Base-by-base conservation (phyloP, 2,113 vertebrate genomes). In the Microcebus tavaratra region DNA sequence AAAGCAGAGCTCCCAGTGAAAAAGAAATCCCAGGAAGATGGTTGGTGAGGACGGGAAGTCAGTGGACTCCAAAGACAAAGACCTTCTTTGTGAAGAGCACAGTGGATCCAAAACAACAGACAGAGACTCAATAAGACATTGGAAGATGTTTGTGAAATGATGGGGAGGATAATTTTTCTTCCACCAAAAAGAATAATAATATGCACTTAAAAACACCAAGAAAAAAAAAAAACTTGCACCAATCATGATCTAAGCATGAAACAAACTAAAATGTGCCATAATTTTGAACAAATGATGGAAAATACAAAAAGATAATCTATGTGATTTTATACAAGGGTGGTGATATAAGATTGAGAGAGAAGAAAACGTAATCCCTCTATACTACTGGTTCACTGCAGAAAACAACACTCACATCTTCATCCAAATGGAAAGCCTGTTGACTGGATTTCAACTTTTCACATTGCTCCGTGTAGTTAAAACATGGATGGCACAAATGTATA, bases 371-470 rank as follows among this genome's bases (percentile, higher is more conserved):
- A 31, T 21, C 59, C 25, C n/a, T 73, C 72, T 53, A 0, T 27
- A 45, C 29, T 15, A 34, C 78, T 36, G 25, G 48, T 15, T 84
- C 84, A 27, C 25, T 20, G 36, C 45, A 10, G 84, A 36, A 81
- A 73, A 81, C n/a, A 61, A 57, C 34, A 86, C 34, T 75, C 29
- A 50, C 23, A 18, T n/a, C 23, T 45, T 68, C 25, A 50, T 68
- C 83, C 73, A 80, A 88, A 75, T 27, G 42, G 34, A 53, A 76
- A 95, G 65, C 23, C 90, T 61, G n/a, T 67, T 88, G 82, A 87
- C 48, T 55, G 65, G 78, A 80, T 88, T 95, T 91, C 65, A 88
- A 39, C 39, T n/a, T 83, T 85, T 3, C 75, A 91, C 63, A 91
- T 68, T 13, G 23, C 73, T 68, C 70, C 23, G 9, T 23, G 9